Conservation (phyloP, 2,797 vertebrate species). For the Spea hammondii region DNA sequence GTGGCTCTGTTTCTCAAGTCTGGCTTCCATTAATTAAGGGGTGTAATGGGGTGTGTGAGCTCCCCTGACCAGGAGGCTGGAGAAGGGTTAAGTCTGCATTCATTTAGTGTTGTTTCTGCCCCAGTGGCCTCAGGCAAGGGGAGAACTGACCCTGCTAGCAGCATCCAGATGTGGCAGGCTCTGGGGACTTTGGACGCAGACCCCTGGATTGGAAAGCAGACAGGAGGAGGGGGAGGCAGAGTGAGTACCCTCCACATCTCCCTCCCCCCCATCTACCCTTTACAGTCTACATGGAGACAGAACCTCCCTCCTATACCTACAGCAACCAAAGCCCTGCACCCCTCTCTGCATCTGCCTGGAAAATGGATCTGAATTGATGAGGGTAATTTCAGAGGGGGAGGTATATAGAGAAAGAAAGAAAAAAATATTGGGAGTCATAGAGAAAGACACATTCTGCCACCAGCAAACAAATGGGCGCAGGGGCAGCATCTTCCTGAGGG, state of each 20-base stretch:
- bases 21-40: neutral
- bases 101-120: slow-evolving; percentile 92
- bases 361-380: slow-evolving; percentile 82
- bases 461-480: slow-evolving; percentile 13
- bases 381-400: slow-evolving; percentile 72
- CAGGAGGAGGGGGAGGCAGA: slow-evolving; percentile 57
- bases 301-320: slow-evolving; percentile 44
- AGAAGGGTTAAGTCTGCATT: slow-evolving; percentile 93
- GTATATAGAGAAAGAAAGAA: neutral
- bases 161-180: slow-evolving; percentile 98
- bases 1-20: neutral
- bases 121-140: slow-evolving; percentile 92
- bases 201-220: slow-evolving; percentile 70
- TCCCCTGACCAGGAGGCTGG: neutral
- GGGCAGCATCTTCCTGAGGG: neutral
- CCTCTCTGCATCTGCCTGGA: slow-evolving; percentile 71
- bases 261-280: slow-evolving; percentile 63
- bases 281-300: slow-evolving; percentile 66
- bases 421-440: slow-evolving; percentile 41
- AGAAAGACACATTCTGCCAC: neutral
- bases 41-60: neutral
- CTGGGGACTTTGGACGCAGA: slow-evolving; percentile 76
- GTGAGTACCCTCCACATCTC: slow-evolving; percentile 64
- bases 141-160: slow-evolving; percentile 97
- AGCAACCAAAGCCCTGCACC: slow-evolving; percentile 33